Base-by-base conservation (phyloP, 2,113 vertebrate genomes). In the Cariama cristata region DNA sequence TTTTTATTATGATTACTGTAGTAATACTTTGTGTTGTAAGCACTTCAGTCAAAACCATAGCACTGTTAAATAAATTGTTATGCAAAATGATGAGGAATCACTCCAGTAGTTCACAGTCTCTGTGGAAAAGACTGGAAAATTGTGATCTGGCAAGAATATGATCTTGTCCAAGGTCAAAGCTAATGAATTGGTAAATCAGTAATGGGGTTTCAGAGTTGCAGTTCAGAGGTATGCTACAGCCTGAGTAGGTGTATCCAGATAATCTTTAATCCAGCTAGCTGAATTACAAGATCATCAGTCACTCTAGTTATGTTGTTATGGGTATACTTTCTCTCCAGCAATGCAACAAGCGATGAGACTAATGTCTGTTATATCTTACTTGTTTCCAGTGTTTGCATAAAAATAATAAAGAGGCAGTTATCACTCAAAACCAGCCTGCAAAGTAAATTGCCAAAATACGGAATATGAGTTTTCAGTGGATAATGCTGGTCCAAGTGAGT, bases 391-490 rank as follows among this genome's bases (percentile, higher is more conserved):
- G 73, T 87, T 94, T 64, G 23, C 81, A 44, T 53, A 45, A 93
- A 90, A 80, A 91, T 90, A 87, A 80, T 45, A 76, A 76, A 86
- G 10, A 63, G 24, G 30, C 60, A 56, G 60, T 91, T 96, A 94
- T 79, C 84, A 81, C 73, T 67, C 62, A 79, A 87, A 93, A 75
- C 14, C 64, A 94, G 84, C 23, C 27, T 72, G 56, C 49, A 89
- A 79, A 62, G 30, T 64, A 62, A 64, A 62, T 66, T 77, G 53
- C 32, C 56, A 56, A 47, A 86, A 55, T n/a, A 67, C 0, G 0
- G 58, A 69, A 53, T 32, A 60, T 0, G 3, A 79, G 44, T 71
- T 84, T 84, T 77, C 73, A 67, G n/a, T 80, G 40, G 19, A 27
- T 75, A 59, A 58, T 50, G n/a, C n/a, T 86, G 18, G 21, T 49